Base-by-base conservation (phyloP, 2,888 invertebrate genomes). In the Drosophila affinis region DNA sequence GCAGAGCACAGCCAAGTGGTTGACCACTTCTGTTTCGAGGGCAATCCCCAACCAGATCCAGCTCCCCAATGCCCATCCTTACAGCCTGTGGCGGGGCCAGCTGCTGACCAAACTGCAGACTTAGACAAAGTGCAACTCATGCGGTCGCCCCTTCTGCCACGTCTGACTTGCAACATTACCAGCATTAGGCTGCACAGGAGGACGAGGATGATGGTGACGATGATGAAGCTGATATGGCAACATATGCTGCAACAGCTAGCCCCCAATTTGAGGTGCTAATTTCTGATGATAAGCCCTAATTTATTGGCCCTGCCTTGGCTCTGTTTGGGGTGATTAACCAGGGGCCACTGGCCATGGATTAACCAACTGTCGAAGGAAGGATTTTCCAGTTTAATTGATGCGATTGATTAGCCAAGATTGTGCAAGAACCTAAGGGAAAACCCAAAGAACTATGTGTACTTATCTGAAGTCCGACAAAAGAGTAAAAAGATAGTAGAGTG, bases 61-160 rank as follows among this genome's bases (percentile, higher is more conserved):
- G 24, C 0, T 24, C 24, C 24, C 24, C 24, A 24, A 24, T 24
- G 24, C 24, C 24, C 32, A 64, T 10, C 3, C 10, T 4, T 12
- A 32, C 10, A 10, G 10, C 32, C 10, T 27, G 56, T 47, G 47
- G 45, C 44, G 46, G 39, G 46, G 14, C 39, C 68, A 67, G 44
- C 24, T 56, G 68, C 18, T 44, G 69, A 32, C 57, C 72, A 34
- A 62, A 34, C n/a, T 51, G 57, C 65, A 67, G 75, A 85, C 75
- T 72, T 79, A 52, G 77, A 68, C 77, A 72, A 84, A 85, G 73
- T 84, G 86, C 80, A 84, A 85, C 78, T 84, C 86, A 80, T 88
- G 78, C 73, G 83, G 86, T 85, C 72, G 72, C 32, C 39, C n/a
- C 2, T 12, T 27, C 18, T 21, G 49, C 7, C n/a, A 39, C 21